A percentile compares a stretch with the other conserved stretches of the same genome.
Evolutionary conservation across 2,888 invertebrate genomes (phyloP).

Genomic region (Tridacna crocea): DNA sequence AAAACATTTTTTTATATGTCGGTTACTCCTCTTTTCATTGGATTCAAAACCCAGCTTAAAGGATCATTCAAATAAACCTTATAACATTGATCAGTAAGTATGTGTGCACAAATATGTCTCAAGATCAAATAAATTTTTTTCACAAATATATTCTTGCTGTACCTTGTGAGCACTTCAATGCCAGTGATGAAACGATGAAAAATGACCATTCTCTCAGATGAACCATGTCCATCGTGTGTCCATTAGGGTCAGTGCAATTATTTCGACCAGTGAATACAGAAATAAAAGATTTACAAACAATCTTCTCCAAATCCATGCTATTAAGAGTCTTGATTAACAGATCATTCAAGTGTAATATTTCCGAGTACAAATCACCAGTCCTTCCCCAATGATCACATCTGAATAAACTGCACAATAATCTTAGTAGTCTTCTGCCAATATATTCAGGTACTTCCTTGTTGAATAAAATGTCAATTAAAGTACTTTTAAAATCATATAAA

Average conservation of each 20-base stretch:
- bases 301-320: not conserved
- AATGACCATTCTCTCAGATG: constrained; percentile 38
- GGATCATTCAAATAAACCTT: too few species aligned
- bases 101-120: too few species aligned
- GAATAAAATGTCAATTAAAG: constrained; percentile 5
- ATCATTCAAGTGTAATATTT: not conserved
- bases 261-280: constrained; percentile 12
- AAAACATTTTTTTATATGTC: too few species aligned
- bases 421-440: not conserved
- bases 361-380: not conserved
- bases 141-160: too few species aligned
- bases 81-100: too few species aligned
- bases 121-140: too few species aligned
- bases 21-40: too few species aligned
- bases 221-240: not conserved
- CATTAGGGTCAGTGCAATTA: not conserved
- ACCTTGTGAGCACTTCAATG: not conserved
- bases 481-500: not conserved
- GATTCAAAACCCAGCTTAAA: too few species aligned
- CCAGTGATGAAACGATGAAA: not conserved
- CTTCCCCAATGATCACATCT: not conserved
- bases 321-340: not conserved
- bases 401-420: not conserved
- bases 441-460: not conserved
- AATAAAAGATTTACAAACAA: not conserved